Base-by-base conservation (phyloP, 2,888 invertebrate species). In the Morpho helenor region DNA sequence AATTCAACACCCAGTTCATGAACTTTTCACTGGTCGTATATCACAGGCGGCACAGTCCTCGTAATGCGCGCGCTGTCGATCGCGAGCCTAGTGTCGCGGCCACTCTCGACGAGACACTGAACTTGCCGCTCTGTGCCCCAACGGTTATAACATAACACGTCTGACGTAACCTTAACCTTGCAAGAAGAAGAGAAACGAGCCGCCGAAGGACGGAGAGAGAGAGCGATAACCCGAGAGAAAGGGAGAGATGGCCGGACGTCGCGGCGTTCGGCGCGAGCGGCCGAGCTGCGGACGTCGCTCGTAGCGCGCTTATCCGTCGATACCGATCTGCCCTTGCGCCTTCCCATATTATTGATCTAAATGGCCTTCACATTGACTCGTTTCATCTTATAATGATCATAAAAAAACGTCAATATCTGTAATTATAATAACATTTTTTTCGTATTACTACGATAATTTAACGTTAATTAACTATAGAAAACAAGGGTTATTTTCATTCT, bases 131-230 rank as follows among this genome's bases (percentile, higher is more conserved):
- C 85, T 82, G 87, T 85, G 87, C 84, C 88, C 85, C 90, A 87
- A 88, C 90, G 89, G 90, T 90, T 90, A 90, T 90, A 90, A 90
- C 90, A 89, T 90, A 90, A 90, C 90, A 90, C 83, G 87, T 88
- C 90, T 90, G 90, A 90, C 90, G 90, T 90, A 90, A 90, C 90
- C 90, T 90, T 90, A 90, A 90, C 90, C 90, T 90, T 90, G 90
- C 90, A 87, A 88, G 90, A 90, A 89, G 88, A 87, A 89, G 90
- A 87, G 89, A 88, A 88, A 87, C 85, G 79, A 84, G 76, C 85
- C 76, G 79, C 80, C 87, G 87, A 90, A 88, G 89, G 88, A 88
- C 88, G 87, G 90, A 88, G 82, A 85, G 87, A 89, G 88, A 90
- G 84, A 76, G 87, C 88, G 74, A 87, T 87, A 89, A 79, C 75